Conservation (phyloP, 2,888 invertebrate species). For the Beris morrisii region DNA sequence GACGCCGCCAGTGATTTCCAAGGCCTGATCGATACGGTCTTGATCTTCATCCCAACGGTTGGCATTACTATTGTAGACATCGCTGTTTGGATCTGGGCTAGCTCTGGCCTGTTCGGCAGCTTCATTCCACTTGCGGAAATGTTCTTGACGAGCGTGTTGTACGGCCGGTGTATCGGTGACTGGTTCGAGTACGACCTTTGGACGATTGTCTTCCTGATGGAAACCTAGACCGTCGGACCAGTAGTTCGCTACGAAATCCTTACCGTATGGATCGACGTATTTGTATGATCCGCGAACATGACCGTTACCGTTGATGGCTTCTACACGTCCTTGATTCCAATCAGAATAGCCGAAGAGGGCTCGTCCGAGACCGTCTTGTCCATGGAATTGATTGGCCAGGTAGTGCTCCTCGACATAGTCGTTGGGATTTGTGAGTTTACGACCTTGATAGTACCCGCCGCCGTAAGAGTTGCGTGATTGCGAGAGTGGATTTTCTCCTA, state of each 20-base stretch:
- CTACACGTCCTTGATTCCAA: conserved; percentile 73
- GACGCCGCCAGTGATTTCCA: conserved; percentile 35
- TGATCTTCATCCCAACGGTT: conserved; percentile 37
- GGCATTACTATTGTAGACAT: conserved; percentile 36
- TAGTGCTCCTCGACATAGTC: conserved; percentile 72
- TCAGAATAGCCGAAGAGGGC: conserved; percentile 73
- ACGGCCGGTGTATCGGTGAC: conserved; percentile 72
- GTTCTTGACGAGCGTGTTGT: conserved; percentile 68
- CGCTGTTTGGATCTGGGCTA: conserved; percentile 56
- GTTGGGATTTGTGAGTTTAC: conserved; percentile 65
- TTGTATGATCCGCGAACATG: conserved; percentile 72
- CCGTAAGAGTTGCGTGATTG: conserved; percentile 52
- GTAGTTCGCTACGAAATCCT: conserved; percentile 60
- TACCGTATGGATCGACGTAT: conserved; percentile 62
- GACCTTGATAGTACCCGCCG: conserved; percentile 57
- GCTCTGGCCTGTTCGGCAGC: conserved; percentile 61
- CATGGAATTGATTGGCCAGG: conserved; percentile 71
- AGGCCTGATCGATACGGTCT: conserved; percentile 36
- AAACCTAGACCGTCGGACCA: conserved; percentile 77
- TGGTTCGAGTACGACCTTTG: conserved; percentile 64
- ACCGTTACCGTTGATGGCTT: conserved; percentile 68
- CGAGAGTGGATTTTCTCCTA: conserved; percentile 59
- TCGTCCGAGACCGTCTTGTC: conserved; percentile 70
- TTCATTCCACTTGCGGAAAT: conserved; percentile 69
- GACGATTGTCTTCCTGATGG: conserved; percentile 75